Conservation (phyloP, 2,113 vertebrate species). For the Tichodroma muraria region DNA sequence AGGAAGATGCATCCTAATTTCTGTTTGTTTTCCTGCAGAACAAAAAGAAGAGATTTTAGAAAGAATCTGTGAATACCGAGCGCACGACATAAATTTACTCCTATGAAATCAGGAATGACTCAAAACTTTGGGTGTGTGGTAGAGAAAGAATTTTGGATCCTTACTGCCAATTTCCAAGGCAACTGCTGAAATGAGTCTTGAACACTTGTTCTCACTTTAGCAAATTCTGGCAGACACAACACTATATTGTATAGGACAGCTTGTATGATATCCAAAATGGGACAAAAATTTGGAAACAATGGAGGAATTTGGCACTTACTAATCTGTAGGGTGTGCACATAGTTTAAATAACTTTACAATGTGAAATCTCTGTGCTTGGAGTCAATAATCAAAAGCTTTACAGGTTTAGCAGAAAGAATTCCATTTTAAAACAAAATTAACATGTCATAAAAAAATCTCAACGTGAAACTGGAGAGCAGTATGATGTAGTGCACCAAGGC, state of each 20-base stretch:
- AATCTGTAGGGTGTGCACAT: not conserved
- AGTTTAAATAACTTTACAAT: not conserved
- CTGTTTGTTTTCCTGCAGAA: not conserved
- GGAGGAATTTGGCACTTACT: not conserved
- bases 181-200: not conserved
- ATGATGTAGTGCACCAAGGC: not conserved
- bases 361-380: not conserved
- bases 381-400: not conserved
- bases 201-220: not conserved
- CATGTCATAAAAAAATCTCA: not conserved
- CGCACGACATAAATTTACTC: not conserved
- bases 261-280: not conserved
- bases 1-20: not conserved
- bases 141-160: not conserved
- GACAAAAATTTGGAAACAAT: conserved; percentile 2
- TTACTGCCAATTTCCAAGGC: not conserved
- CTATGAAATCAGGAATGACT: not conserved
- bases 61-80: not conserved
- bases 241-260: not conserved
- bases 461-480: not conserved
- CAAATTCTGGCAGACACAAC: not conserved
- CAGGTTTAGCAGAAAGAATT: not conserved
- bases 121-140: not conserved
- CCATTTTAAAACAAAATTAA: not conserved
- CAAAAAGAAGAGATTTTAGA: not conserved